Evolutionary conservation across 2,113 vertebrate species (phyloP).

Genomic region (Macrotis lagotis): DNA sequence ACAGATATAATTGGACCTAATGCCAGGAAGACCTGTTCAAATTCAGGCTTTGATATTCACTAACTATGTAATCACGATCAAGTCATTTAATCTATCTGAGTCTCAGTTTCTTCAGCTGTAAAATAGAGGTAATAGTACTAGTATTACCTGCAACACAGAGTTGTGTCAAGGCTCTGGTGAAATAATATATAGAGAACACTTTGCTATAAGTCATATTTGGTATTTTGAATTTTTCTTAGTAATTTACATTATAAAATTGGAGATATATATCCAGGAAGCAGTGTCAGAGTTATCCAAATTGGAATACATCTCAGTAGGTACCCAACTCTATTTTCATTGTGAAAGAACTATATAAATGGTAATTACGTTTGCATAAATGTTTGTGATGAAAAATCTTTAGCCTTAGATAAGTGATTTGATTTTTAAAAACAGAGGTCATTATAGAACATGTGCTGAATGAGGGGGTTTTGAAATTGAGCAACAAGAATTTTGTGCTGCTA

Average conservation of each 20-base stretch:
- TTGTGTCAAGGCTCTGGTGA: background rate
- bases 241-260: background rate
- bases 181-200: background rate
- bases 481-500: background rate
- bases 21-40: background rate
- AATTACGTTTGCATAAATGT: background rate
- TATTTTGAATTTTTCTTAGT: background rate
- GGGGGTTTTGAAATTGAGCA: background rate
- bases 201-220: background rate
- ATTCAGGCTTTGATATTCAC: background rate
- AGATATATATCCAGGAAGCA: background rate
- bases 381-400: background rate
- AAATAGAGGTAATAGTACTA: background rate
- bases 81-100: background rate
- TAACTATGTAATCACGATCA: background rate
- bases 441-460: background rate
- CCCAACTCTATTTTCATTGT: background rate
- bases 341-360: background rate
- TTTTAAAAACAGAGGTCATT: background rate
- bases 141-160: background rate
- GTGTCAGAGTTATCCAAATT: background rate
- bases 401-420: background rate
- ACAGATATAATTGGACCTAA: background rate
- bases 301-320: background rate
- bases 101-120: background rate